Percentiles rank a stretch among this genome's conserved stretches.
These are phyloP conservation scores for Cotesia vestalis DNA, from an alignment of 1,140 invertebrate species.

Conservation along the genomic window DNA sequence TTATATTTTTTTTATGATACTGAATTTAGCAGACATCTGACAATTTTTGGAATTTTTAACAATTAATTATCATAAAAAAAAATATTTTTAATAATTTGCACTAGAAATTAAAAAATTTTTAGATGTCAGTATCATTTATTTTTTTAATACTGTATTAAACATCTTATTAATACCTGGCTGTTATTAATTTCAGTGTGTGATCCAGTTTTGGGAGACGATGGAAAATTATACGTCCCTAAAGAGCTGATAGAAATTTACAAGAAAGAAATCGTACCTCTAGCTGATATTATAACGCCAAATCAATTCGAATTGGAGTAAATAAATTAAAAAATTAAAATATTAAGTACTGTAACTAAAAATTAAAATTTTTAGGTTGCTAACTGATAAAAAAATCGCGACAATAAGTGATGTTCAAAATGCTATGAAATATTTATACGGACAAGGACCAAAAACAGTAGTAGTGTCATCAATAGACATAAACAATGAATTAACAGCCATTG, in stretches of 20 bases:
- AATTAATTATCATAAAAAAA: neutral
- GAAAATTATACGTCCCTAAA: constrained; percentile 91
- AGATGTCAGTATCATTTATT: too few species aligned
- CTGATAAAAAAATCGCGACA: constrained; percentile 75
- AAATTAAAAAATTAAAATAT: constrained; percentile 3
- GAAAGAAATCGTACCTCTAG: constrained; percentile 84
- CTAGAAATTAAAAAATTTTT: too few species aligned
- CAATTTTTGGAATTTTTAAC: neutral
- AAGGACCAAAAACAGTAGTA: constrained; percentile 85
- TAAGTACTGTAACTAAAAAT: constrained; percentile 9
- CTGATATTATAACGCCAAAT: constrained; percentile 96
- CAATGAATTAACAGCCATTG: constrained; percentile 74
- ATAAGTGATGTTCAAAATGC: constrained; percentile 76
- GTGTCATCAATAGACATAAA: constrained; percentile 85
- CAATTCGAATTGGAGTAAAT: constrained; percentile 91
- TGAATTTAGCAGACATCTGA: neutral
- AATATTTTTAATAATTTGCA: too few species aligned
- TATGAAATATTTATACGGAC: constrained; percentile 80
- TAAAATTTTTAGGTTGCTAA: constrained; percentile 72
- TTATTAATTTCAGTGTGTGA: constrained; percentile 85
- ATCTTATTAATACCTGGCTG: constrained; percentile 31
- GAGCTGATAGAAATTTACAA: constrained; percentile 87
- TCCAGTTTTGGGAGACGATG: constrained; percentile 98
- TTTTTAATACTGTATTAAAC: neutral
- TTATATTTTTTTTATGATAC: constrained; percentile 19